Base-by-base conservation (phyloP, 2,888 invertebrate species). In the Alloplasta piceator region DNA sequence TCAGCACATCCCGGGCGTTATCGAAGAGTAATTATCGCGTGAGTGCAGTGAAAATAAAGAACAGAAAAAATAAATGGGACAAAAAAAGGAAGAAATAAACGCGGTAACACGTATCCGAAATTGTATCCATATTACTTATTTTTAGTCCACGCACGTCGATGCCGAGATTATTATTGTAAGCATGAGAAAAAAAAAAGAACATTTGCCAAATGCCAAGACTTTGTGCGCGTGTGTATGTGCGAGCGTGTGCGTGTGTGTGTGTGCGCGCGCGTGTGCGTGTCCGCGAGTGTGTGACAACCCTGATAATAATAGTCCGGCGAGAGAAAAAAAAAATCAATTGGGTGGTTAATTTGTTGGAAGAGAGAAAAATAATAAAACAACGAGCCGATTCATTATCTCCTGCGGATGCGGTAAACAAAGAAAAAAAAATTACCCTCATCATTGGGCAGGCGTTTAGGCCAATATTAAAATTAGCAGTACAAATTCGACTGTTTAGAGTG, bases 101-200 rank as follows among this genome's bases (percentile, higher is more conserved):
- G 26, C 83, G 85, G 86, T 85, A 12, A 52, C 84, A 85, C 85
- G 86, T 87, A 80, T 87, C 86, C 85, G 85, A 89, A 89, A 87
- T 88, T 89, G 85, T 89, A 88, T 89, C 86, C 87, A 85, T 86
- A 87, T 87, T 88, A 87, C 84, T 88, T 90, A 88, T 88, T 90
- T 90, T 91, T 89, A 89, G 89, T 90, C 86, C 86, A 87, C 85
- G 83, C 87, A 89, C 85, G 87, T 89, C 87, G 86, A 86, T 88
- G 89, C 88, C 88, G 89, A 89, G 87, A 90, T 90, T 90, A 89
- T 88, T 89, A 89, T 86, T 88, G 85, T 89, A 86, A 89, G 86
- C 86, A 88, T 88, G 85, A 88, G 26, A 26, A 26, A 26, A 26
- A 88, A 43, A 52, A 87, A 84, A 88, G 86, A 88, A 90, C 86